These are phyloP conservation scores for Streptopelia turtur DNA, from an alignment of 2,797 vertebrate genomes.

Conservation along the genomic window DNA sequence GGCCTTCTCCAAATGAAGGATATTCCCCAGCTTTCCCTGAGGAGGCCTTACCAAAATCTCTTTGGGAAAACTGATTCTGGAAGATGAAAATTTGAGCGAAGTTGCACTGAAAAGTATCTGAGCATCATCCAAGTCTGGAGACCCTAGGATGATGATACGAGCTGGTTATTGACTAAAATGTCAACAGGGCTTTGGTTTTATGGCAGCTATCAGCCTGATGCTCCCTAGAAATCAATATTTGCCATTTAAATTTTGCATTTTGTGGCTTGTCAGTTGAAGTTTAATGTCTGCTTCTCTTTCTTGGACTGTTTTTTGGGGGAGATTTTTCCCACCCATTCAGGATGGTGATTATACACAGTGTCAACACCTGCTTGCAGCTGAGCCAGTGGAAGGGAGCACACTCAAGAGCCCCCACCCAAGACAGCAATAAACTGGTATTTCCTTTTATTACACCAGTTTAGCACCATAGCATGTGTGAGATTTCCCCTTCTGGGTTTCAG, in stretches of 20 bases:
- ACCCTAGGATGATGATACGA: not conserved
- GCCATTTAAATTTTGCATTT: conserved; percentile 69
- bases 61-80: not conserved
- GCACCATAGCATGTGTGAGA: not conserved
- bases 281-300: conserved; percentile 71
- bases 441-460: conserved; percentile 44
- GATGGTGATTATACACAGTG: conserved; percentile 50
- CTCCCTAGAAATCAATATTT: conserved; percentile 68
- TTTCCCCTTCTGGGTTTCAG: not conserved
- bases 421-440: conserved; percentile 42
- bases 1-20: not conserved
- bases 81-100: not conserved
- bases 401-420: conserved; percentile 50
- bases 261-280: conserved; percentile 49
- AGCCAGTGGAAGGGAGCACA: conserved; percentile 41
- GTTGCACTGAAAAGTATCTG: not conserved
- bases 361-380: conserved; percentile 41
- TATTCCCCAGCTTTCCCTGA: not conserved
- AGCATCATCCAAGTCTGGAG: conserved; percentile 16
- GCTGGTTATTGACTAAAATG: conserved; percentile 60
- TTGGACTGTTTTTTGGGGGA: not conserved
- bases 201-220: conserved; percentile 58
- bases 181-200: conserved; percentile 65
- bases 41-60: not conserved
- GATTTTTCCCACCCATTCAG: conserved; percentile 27